Base-by-base conservation (phyloP, 2,113 vertebrate genomes). In the Saccopteryx bilineata region DNA sequence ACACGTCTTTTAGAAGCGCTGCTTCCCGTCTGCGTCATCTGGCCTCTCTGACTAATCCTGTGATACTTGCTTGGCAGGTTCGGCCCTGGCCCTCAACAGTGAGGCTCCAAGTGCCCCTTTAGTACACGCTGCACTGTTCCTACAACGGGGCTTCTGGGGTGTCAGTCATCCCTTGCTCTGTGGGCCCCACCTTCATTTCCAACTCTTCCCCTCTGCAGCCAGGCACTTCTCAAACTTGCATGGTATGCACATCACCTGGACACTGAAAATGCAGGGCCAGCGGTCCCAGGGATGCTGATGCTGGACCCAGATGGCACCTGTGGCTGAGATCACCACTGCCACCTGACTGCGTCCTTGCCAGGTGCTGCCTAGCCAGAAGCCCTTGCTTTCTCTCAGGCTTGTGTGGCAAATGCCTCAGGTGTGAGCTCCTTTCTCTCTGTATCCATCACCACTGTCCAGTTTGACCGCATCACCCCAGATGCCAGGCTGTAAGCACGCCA, bases 231-330 rank as follows among this genome's bases (percentile, higher is more conserved):
- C 11, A 8, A 24, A 12, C 72, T 69, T n/a, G 21, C 65, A 18
- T 1, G 1, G 60, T 23, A 4, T 28, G 17, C n/a, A 26, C 12
- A 8, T 31, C 19, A 6, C 33, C 24, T 4, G 52, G 48, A 18
- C 13, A 60, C 39, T 21, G 17, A 17, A 11, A 60, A 8, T 4
- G 1, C 68, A 0, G 2, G 1, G 24, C 75, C 52, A 48, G 7
- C 7, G 1, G 4, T 19, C 68, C 21, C 0, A 0, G 26, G 2
- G 23, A 26, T 5, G n/a, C 4, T 1, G 7, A 48, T 5, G 26
- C 15, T 17, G 11, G 24, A 9, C 24, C 14, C 54, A 14, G n/a
- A 56, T 4, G 1, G 1, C 2, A n/a, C 2, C 50, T 23, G 48
- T 31, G 28, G 48, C 28, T 23, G 2, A 17, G 15, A 5, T 63